Base-by-base conservation (phyloP, 2,797 vertebrate genomes). In the Premnoplex brunnescens region DNA sequence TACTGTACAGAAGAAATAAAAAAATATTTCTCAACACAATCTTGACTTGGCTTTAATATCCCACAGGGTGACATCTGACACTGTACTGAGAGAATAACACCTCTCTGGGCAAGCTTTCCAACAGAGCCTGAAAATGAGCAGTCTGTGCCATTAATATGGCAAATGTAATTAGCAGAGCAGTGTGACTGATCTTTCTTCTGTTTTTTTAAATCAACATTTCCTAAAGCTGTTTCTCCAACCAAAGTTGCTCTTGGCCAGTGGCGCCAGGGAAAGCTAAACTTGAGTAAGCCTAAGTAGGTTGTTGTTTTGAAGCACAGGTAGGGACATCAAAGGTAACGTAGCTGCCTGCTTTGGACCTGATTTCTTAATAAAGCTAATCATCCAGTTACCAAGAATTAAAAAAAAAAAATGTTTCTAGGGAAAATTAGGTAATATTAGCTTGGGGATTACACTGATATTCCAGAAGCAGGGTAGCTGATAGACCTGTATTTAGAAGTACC, bases 1-100 rank as follows among this genome's bases (percentile, higher is more conserved):
- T 96, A 91, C 94, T 92, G 93, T 96, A 89, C 76, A 51, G 94
- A 93, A 97, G 95, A 84, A 96, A 44, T 22, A 93, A 93, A 92
- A 97, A 96, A 96, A 95, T 93, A 96, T 96, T 97, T 97, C 97
- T 92, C 82, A 90, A 74, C 92, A 93, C 72, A 79, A 64, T 95
- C 94, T 96, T 89, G 54, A 94, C 85, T 96, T 46, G n/a, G 91
- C 92, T 97, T 97, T 96, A 96, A 96, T 97, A 96, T 93, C 93
- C 92, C 88, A 94, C 85, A 89, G 95, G 92, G 80, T 97, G 96
- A 97, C 85, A 94, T 93, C 34, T 82, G 96, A 96, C 88, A 76
- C 78, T 74, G 60, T 44, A 75, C 91, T 92, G 82, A 90, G 94
- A 91, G 91, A 91, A 96, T 96, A 91, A 92, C 95, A 92, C 94